Base-by-base conservation (phyloP, 1,140 invertebrate genomes). In the Lethocerus indicus region DNA sequence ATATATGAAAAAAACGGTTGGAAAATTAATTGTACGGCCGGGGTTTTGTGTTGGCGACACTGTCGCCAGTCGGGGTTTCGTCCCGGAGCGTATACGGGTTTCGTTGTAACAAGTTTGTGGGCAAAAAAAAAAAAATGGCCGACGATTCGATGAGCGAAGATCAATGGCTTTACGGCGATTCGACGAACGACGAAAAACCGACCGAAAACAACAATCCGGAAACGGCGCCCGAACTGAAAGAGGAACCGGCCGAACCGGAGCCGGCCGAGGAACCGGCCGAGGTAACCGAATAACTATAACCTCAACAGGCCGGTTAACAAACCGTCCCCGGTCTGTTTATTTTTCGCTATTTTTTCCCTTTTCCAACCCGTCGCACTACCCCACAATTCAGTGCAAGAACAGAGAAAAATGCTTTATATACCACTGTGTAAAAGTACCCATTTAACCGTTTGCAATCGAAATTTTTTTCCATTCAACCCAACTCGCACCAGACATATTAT, bases 161-260 rank as follows among this genome's bases (percentile, higher is more conserved):
- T 66, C 78, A 73, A 58, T 83, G 79, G 79, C 67, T 83, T 37
- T 83, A 83, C 53, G 80, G 79, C 24, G 79, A 81, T 56, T 70
- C 70, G 23, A 36, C 20, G 3, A 47, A 26, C 16, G 47, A 44
- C 21, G 37, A 28, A n/a, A 27, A 24, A 20, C 41, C 36, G 21
- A 49, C 21, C 35, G 27, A 23, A 9, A 37, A 32, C n/a, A 27
- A 52, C 6, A 26, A 28, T 18, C 26, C 26, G 32, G 48, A 35
- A n/a, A 24, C 32, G 1, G 28, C 32, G 4, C 13, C 27, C 5
- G 29, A 21, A 3, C 28, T 23, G 12, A 23, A 49, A 9, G 51
- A 32, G 18, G 53, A 45, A 32, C 25, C 13, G 14, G 36, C 20
- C 24, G 5, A 13, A 4, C 42, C 20, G 61, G 65, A 1, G 71